A percentile compares a stretch with the other conserved stretches of the same genome.
These are phyloP conservation scores for Alethe diademata DNA, from an alignment of 2,113 vertebrate genomes.

Conservation along the genomic window DNA sequence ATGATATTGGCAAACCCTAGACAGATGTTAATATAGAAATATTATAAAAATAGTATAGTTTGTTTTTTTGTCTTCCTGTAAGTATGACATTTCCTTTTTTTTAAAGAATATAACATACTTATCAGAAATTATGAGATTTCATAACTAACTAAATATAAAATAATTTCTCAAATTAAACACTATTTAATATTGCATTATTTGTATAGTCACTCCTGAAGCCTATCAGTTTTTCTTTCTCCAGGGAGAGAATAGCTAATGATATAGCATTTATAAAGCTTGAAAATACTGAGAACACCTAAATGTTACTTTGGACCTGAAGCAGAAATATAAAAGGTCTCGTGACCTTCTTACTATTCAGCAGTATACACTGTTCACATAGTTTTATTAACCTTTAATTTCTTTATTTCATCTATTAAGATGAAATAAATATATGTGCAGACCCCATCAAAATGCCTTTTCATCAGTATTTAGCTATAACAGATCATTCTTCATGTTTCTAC, in stretches of 20 bases:
- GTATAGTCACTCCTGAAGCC: neutral
- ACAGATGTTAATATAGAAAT: neutral
- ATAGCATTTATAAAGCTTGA: neutral
- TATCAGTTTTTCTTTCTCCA: neutral
- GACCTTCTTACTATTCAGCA: neutral
- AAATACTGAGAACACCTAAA: conserved; percentile 8
- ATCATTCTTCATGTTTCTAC: neutral
- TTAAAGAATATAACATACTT: neutral
- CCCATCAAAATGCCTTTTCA: neutral
- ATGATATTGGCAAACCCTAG: neutral
- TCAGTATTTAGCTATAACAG: neutral
- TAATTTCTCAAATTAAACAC: neutral
- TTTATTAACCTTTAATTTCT: neutral
- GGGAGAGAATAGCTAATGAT: neutral
- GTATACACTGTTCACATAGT: neutral
- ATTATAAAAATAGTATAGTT: neutral
- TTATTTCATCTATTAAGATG: neutral
- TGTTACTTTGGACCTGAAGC: neutral
- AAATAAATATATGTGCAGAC: neutral
- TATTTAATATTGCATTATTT: neutral
- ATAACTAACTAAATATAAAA: neutral
- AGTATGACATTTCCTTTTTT: neutral
- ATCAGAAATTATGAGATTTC: neutral
- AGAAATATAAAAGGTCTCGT: neutral
- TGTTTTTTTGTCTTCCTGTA: neutral